Evolutionary conservation across 2,113 vertebrate species (phyloP), one percentile per base, ranked within the genome.

Genomic region (Anolis sagrei): DNA sequence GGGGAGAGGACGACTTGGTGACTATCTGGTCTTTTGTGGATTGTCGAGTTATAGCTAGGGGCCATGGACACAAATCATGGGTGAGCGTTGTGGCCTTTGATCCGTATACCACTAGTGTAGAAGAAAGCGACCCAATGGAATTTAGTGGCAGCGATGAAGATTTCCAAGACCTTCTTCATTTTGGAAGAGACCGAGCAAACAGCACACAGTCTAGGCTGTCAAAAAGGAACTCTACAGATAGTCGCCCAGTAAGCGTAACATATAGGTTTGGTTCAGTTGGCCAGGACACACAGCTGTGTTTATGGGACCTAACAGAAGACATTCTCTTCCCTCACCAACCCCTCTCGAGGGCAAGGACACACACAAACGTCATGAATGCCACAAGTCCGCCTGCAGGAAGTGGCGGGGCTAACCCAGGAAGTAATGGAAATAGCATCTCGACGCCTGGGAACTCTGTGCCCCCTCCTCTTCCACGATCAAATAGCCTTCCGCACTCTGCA

Each of bases 231-330:
- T 99, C 99, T 90, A 98, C 98, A 0, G 99, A 99, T 94, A 98
- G 98, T 92, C 96, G 98, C 64, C 98, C 99, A 0, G 98, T 99
- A 54, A 99, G 98, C 1, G 98, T 99, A 29, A 99, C 99, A 0
- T 99, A 99, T 73, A 97, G 98, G 68, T 99, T 99, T 66, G 98
- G 99, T 93, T 99, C 99, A 0, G 99, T 99, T 93, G 98, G 99
- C 83, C 99, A 99, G 96, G 99, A 99, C 92, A 99, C 99, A 0
- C 99, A 99, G 93, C 95, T 99, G 78, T 99, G 98, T 95, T 94
- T 99, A 90, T 99, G 99, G 98, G 99, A 99, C 96, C 98, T 99
- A 19, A 99, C 98, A 4, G 99, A 99, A 95, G 99, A 99, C 92
- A 98, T 99, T 90, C 97, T 99, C 74, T 99, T 99, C 87, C 99